Evolutionary conservation across 2,888 invertebrate genomes (phyloP).

Genomic region (Callinectes sapidus): DNA sequence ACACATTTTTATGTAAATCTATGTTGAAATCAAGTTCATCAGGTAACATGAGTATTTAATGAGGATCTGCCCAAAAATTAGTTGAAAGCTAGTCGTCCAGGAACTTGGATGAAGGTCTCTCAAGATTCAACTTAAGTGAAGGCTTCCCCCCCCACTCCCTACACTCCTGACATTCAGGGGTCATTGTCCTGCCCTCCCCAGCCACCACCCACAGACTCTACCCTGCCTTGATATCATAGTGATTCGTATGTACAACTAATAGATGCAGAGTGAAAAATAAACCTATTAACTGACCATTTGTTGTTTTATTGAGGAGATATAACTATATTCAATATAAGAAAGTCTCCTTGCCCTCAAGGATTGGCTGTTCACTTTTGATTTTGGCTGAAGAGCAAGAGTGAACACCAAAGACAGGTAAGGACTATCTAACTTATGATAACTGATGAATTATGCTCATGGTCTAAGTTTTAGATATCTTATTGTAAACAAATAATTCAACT

Average conservation of each 20-base stretch:
- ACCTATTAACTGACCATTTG: constrained; percentile 63
- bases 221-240: constrained; percentile 70
- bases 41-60: constrained; percentile 57
- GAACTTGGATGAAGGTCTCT: constrained; percentile 58
- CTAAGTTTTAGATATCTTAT: no score
- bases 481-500: no score
- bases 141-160: constrained; percentile 66
- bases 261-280: constrained; percentile 71
- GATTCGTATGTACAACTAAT: constrained; percentile 71
- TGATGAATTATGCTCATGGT: no score
- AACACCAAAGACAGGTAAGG: no score
- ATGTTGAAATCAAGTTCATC: constrained; percentile 59
- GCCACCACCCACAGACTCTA: constrained; percentile 68
- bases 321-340: no score
- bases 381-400: no score
- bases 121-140: constrained; percentile 64
- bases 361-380: no score
- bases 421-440: no score
- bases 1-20: constrained; percentile 53
- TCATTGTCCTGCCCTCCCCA: constrained; percentile 50
- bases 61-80: constrained; percentile 50
- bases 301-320: constrained; percentile 45
- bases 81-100: constrained; percentile 59
- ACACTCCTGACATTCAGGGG: constrained; percentile 69
- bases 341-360: no score